Conservation (phyloP, 2,888 invertebrate genomes). For the Oegoconia quadripuncta region DNA sequence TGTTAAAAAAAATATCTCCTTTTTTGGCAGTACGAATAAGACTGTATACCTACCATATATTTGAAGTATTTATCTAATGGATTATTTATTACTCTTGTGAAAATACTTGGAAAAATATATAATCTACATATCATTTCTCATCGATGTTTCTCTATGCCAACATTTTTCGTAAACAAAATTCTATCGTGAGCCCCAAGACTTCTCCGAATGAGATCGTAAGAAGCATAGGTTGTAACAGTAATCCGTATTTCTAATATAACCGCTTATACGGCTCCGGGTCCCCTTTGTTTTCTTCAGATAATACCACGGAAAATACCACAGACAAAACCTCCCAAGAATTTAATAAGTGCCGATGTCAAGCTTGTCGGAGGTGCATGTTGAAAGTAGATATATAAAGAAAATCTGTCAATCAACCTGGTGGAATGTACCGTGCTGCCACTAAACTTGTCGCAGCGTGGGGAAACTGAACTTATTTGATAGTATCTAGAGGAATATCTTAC, state of each 20-base stretch:
- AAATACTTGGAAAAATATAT: not conserved
- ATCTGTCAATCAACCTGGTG: slow-evolving; percentile 8
- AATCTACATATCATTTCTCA: slow-evolving; percentile 4
- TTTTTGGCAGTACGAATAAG: too few relatives aligned
- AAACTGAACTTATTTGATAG: not conserved
- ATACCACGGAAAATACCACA: not conserved
- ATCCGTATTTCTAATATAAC: not conserved
- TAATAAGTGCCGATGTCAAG: slow-evolving; percentile 14
- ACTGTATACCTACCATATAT: too few relatives aligned
- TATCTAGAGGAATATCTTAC: too few relatives aligned
- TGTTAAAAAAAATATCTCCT: too few relatives aligned
- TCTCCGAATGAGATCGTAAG: not conserved
- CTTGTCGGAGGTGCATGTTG: slow-evolving; percentile 10
- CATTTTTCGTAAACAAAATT: slow-evolving; percentile 6
- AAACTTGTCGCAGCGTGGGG: slow-evolving; percentile 20
- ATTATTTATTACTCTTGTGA: not conserved
- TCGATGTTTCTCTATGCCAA: slow-evolving; percentile 1
- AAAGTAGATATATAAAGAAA: slow-evolving; percentile 9
- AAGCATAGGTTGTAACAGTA: not conserved
- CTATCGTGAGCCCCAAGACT: not conserved
- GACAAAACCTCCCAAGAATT: slow-evolving; percentile 7
- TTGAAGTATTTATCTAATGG: not conserved
- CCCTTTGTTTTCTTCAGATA: not conserved
- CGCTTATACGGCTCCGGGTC: not conserved
- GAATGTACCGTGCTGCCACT: slow-evolving; percentile 5